phyloP scores from a whole-genome alignment of 2,797 vertebrate species.

The Coluber constrictor region DNA sequence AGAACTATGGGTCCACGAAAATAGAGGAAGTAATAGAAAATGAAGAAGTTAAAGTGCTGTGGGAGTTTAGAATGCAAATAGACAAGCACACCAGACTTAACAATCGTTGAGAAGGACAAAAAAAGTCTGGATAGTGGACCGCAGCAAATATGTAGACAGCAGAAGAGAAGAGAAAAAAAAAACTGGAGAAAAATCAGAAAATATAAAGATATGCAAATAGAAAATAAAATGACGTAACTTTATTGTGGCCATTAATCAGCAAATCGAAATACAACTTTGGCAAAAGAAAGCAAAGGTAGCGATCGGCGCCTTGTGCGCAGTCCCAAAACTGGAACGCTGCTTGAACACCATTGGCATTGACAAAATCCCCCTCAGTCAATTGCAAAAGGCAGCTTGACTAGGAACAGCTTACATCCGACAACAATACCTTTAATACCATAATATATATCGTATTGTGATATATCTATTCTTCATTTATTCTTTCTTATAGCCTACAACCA shows the following conservation, averaged over 20 bases:
- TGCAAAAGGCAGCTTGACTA: too few relatives aligned
- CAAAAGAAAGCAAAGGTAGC: not conserved
- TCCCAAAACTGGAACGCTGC: not conserved
- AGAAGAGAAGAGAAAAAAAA: too few relatives aligned
- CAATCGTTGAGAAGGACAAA: not conserved
- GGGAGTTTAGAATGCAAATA: not conserved
- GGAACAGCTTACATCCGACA: not conserved
- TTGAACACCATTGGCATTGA: not conserved
- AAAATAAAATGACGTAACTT: not conserved
- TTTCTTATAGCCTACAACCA: too few relatives aligned
- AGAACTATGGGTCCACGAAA: not conserved
- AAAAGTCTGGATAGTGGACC: not conserved
- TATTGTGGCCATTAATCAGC: not conserved
- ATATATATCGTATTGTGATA: too few relatives aligned
- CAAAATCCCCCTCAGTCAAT: not conserved
- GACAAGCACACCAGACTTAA: not conserved
- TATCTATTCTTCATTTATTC: not conserved
- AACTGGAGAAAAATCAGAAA: not conserved
- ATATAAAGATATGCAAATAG: not conserved
- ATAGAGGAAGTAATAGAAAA: not conserved
- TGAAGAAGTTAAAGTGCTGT: not conserved
- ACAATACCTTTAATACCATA: not conserved
- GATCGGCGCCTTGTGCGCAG: not conserved
- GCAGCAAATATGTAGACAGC: not conserved
- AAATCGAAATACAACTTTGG: not conserved